Evolutionary conservation across 1,140 invertebrate genomes (phyloP).

Genomic region (Drosophila virilis): DNA sequence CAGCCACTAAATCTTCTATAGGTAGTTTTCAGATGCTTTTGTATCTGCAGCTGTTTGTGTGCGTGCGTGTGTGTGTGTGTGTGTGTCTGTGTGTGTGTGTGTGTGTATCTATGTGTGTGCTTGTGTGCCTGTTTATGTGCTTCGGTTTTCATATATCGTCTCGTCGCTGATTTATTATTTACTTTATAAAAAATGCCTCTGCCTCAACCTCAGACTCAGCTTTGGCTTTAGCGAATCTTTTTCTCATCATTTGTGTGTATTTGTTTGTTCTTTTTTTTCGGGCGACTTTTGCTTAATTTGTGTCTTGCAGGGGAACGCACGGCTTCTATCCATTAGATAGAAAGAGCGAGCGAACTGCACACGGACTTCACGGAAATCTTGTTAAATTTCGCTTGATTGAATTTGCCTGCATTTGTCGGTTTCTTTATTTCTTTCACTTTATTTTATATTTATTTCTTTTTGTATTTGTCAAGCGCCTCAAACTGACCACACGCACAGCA

Average conservation of each 20-base stretch:
- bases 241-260: conserved; percentile 35
- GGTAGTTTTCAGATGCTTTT: conserved; percentile 66
- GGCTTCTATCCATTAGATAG: conserved; percentile 58
- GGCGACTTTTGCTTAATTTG: conserved; percentile 58
- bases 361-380: conserved; percentile 76
- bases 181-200: conserved; percentile 67
- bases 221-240: conserved; percentile 38
- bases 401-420: conserved; percentile 60
- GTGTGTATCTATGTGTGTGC: conserved; percentile 22
- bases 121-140: conserved; percentile 32
- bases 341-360: background rate
- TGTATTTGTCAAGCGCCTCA: conserved; percentile 31
- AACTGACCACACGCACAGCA: conserved; percentile 54
- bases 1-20: conserved; percentile 75
- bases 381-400: conserved; percentile 77
- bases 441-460: conserved; percentile 11
- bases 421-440: conserved; percentile 1
- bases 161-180: conserved; percentile 76
- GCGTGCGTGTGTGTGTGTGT: conserved; percentile 23
- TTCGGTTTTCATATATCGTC: conserved; percentile 63
- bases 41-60: conserved; percentile 27
- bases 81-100: conserved; percentile 11
- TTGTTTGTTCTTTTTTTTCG: conserved; percentile 22
- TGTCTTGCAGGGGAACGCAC: background rate
- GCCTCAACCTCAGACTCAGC: conserved; percentile 44